phyloP scores from a whole-genome alignment of 2,113 vertebrate species.

The Esox niger region DNA sequence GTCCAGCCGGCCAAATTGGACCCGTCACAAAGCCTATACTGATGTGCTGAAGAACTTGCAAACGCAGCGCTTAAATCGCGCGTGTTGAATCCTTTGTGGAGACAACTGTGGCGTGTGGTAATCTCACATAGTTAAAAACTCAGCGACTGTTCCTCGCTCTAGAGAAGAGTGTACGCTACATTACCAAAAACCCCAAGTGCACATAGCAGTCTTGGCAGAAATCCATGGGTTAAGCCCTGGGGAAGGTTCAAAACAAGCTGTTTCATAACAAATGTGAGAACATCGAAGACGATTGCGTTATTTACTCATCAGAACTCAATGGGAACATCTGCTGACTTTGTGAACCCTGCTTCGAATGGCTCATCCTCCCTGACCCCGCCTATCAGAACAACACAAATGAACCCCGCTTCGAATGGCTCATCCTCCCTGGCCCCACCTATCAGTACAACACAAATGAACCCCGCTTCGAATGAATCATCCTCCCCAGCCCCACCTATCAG shows the following conservation, averaged over 20 bases:
- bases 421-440: neutral
- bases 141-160: too few relatives aligned
- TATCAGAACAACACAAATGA: too few relatives aligned
- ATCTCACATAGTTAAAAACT: too few relatives aligned
- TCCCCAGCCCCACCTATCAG: too few relatives aligned
- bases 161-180: neutral
- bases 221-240: neutral
- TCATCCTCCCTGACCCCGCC: too few relatives aligned
- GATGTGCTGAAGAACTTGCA: neutral
- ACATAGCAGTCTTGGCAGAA: neutral
- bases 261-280: neutral
- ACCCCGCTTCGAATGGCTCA: neutral
- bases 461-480: too few relatives aligned
- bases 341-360: too few relatives aligned
- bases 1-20: neutral
- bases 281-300: neutral
- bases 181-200: neutral
- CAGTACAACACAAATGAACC: neutral
- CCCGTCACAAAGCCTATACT: slow-evolving; percentile 5
- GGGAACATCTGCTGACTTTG: neutral
- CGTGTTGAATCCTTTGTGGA: too few relatives aligned
- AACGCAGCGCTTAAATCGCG: too few relatives aligned
- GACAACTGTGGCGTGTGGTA: too few relatives aligned
- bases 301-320: slow-evolving; percentile 10
- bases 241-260: neutral